A percentile compares a stretch with the other conserved stretches of the same genome.
Conservation (phyloP, 2,113 vertebrate genomes). For the Stegostoma tigrinum region DNA sequence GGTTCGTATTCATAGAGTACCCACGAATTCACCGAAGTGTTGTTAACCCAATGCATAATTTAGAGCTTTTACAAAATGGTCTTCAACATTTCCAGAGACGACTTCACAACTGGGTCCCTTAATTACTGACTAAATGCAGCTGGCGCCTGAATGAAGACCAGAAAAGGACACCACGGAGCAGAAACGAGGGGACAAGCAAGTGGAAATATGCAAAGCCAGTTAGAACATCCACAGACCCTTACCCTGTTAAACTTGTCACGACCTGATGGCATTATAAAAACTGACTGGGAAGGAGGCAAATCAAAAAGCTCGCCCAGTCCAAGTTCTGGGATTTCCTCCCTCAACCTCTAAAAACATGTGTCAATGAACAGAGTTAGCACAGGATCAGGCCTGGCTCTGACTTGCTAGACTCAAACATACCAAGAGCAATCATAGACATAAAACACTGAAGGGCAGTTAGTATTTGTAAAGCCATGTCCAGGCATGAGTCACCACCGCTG, state of each 20-base stretch:
- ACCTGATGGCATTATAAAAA: too few relatives aligned
- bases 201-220: neutral
- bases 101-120: neutral
- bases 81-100: neutral
- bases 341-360: neutral
- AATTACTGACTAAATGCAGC: neutral
- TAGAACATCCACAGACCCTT: neutral
- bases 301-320: neutral
- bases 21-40: too few relatives aligned
- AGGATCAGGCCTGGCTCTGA: neutral
- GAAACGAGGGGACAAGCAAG: neutral
- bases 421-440: neutral
- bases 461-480: neutral
- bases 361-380: neutral
- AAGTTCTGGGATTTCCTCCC: neutral
- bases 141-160: neutral
- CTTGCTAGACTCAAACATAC: neutral
- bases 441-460: neutral
- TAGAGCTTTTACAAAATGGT: too few relatives aligned
- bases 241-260: neutral
- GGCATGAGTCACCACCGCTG: neutral
- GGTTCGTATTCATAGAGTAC: too few relatives aligned
- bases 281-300: neutral
- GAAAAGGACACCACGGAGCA: neutral
- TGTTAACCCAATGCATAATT: too few relatives aligned